These are phyloP conservation scores for Urechis unicinctus DNA, from an alignment of 2,888 invertebrate species.

Conservation along the genomic window DNA sequence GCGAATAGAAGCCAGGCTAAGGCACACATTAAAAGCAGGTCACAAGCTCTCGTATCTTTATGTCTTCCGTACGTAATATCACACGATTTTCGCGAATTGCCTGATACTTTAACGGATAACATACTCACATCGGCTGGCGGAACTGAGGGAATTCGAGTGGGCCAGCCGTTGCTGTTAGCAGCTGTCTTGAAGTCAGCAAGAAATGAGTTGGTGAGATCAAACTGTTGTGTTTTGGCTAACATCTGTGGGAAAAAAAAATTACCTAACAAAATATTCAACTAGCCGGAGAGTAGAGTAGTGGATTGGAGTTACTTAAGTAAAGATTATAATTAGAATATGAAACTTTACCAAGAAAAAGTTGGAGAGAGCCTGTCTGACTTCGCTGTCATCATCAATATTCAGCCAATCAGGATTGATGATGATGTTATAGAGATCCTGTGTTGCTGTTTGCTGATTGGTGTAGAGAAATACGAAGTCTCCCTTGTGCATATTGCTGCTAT, in stretches of 20 bases:
- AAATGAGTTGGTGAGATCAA: constrained; percentile 9
- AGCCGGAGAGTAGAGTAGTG: no score
- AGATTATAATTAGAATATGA: neutral
- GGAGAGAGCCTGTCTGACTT: constrained; percentile 27
- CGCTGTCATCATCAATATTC: constrained; percentile 26
- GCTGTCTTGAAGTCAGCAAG: constrained; percentile 6
- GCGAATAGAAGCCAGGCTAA: constrained; percentile 27
- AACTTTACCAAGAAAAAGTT: constrained; percentile 31
- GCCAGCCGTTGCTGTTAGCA: neutral
- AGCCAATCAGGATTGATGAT: constrained; percentile 23
- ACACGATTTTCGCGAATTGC: no score
- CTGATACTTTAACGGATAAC: neutral
- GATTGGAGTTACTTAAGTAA: no score
- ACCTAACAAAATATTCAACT: no score
- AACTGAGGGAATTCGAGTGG: neutral
- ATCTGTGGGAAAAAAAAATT: constrained; percentile 9
- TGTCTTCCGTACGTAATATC: no score
- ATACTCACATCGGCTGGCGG: constrained; percentile 2
- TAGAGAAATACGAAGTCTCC: constrained; percentile 41
- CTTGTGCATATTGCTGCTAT: constrained; percentile 28
- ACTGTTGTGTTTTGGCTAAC: constrained; percentile 13
- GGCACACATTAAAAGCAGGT: no score
- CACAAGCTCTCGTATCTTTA: no score
- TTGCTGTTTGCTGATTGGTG: constrained; percentile 26
- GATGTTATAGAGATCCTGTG: constrained; percentile 14